Base-by-base conservation (phyloP, 1,140 invertebrate species). In the Drosophila arizonae region DNA sequence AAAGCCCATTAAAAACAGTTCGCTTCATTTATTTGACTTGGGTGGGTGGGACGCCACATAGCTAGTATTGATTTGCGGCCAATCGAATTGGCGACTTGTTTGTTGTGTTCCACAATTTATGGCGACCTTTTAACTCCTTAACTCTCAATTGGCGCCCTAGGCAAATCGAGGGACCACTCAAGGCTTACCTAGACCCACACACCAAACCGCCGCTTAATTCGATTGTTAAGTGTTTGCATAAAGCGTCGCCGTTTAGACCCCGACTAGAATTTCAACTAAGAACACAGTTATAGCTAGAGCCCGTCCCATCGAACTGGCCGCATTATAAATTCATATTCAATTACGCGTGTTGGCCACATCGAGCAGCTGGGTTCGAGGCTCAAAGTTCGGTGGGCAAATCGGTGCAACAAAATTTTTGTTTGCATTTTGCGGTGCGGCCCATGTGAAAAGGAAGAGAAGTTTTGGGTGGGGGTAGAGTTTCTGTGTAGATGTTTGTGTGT, bases 251-350 rank as follows among this genome's bases (percentile, higher is more conserved):
- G 36, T 28, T 13, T 36, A 24, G 36, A 36, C 36, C 57, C 50
- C 41, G 33, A 69, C 39, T 60, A 66, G 46, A 61, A 43, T 33
- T 48, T 41, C 54, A 15, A 41, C 56, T 61, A 62, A 48, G n/a
- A n/a, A 28, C 24, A 30, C 41, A n/a, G 30, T 9, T n/a, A 24
- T 24, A 24, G 1, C 21, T 24, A 3, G 36, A 41, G 24, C 41
- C 56, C 43, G 52, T 69, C 51, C 67, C 50, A 43, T 60, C 62
- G 45, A 43, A 55, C 50, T 60, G 60, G 46, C 55, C 45, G 46
- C 80, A 88, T 87, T 84, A 87, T 80, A 71, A 88, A 89, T 89
- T 89, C 84, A 88, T 87, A 89, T 89, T 89, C 85, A 89, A 89
- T 88, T 87, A 84, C 84, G 84, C 68, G 71, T 81, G 76, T 68